A percentile compares a stretch with the other conserved stretches of the same genome.
Evolutionary conservation across 1,140 invertebrate species (phyloP).

Genomic region (Hylyphantes graminicola): DNA sequence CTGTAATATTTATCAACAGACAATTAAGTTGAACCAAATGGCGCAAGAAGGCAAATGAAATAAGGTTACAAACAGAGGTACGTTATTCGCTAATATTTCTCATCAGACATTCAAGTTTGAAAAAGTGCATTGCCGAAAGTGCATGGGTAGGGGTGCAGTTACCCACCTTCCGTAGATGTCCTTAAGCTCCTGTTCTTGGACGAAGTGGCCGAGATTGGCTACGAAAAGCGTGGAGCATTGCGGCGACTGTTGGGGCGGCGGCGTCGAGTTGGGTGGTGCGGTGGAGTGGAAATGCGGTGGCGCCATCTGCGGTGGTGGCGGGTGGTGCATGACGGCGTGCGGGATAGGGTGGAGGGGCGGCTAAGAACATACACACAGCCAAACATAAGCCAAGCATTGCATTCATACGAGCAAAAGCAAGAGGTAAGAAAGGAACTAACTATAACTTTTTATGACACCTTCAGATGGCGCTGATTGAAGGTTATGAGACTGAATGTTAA

Average conservation of each 20-base stretch:
- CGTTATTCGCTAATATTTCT: not conserved
- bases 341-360: conserved; percentile 71
- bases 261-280: conserved; percentile 73
- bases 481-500: no score
- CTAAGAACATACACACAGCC: conserved; percentile 61
- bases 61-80: not conserved
- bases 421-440: no score
- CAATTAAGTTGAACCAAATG: no score
- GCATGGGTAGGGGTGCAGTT: not conserved
- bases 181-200: conserved; percentile 72
- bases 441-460: no score
- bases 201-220: conserved; percentile 62
- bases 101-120: not conserved
- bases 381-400: conserved; percentile 53
- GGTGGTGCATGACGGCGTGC: conserved; percentile 73
- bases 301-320: conserved; percentile 65
- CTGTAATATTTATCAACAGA: no score
- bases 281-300: conserved; percentile 68
- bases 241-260: conserved; percentile 74
- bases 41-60: no score
- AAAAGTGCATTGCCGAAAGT: no score
- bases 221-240: conserved; percentile 86
- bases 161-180: conserved; percentile 94
- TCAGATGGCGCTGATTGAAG: no score
- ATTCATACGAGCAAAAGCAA: conserved; percentile 28